A percentile compares a stretch with the other conserved stretches of the same genome.
Evolutionary conservation across 2,113 vertebrate genomes (phyloP).

Genomic region (Diphyllodes magnificus): DNA sequence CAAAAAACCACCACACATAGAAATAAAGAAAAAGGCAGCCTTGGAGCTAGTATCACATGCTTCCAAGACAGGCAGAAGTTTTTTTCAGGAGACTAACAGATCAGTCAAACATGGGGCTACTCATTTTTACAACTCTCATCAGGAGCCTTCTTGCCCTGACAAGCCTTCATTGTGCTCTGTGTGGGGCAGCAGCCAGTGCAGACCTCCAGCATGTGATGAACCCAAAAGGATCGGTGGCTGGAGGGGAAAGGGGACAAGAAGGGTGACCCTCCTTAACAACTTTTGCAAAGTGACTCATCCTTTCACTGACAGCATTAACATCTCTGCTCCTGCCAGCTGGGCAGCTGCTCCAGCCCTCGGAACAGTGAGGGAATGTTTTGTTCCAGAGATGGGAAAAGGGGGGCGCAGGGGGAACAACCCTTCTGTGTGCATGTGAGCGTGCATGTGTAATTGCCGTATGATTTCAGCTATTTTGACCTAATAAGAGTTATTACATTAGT

Average conservation of each 20-base stretch:
- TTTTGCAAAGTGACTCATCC: slow-evolving; percentile 65
- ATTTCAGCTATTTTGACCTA: slow-evolving; percentile 69
- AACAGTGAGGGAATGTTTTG: slow-evolving; percentile 72
- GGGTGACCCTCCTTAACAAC: slow-evolving; percentile 42
- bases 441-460: slow-evolving; percentile 55
- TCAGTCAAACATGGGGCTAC: background rate
- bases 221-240: background rate
- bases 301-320: slow-evolving; percentile 57
- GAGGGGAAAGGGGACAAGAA: background rate
- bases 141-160: slow-evolving; percentile 16
- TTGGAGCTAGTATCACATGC: background rate
- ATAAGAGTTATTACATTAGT: slow-evolving; percentile 53
- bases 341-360: slow-evolving; percentile 65
- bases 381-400: slow-evolving; percentile 49
- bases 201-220: slow-evolving; percentile 14
- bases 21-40: background rate
- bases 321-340: slow-evolving; percentile 65
- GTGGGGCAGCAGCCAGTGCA: background rate
- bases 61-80: background rate
- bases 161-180: slow-evolving; percentile 22
- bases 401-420: background rate
- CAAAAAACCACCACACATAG: background rate
- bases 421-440: slow-evolving; percentile 21
- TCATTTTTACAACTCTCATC: background rate
- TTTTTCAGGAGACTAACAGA: background rate